A percentile compares a stretch with the other conserved stretches of the same genome.
Evolutionary conservation across 1,140 invertebrate species (phyloP).

Genomic region (Mylabris phalerata): DNA sequence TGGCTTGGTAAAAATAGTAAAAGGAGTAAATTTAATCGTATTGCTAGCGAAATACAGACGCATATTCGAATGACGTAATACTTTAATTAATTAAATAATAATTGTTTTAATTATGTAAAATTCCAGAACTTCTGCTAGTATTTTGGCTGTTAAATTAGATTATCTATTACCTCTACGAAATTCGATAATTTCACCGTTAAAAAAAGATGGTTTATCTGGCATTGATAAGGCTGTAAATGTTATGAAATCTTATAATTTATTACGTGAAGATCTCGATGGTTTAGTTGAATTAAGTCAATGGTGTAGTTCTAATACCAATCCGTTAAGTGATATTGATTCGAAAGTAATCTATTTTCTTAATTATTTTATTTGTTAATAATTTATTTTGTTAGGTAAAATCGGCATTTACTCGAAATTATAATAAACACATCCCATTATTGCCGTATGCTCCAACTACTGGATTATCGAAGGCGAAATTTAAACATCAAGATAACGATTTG

Average conservation of each 20-base stretch:
- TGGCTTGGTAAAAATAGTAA: constrained; percentile 96
- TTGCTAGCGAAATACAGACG: constrained; percentile 74
- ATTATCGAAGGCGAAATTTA: constrained; percentile 52
- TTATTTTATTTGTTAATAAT: not conserved
- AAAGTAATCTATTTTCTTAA: constrained; percentile 53
- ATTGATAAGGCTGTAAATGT: constrained; percentile 65
- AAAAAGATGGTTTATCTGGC: constrained; percentile 60
- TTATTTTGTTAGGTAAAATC: constrained; percentile 65
- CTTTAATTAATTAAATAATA: constrained; percentile 11
- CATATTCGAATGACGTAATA: constrained; percentile 71
- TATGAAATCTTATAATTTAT: constrained; percentile 76
- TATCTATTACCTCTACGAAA: constrained; percentile 69
- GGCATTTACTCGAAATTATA: constrained; percentile 86
- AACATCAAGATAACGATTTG: constrained; percentile 42
- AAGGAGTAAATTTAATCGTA: constrained; percentile 69
- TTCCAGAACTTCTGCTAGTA: constrained; percentile 64
- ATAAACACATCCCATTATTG: constrained; percentile 68
- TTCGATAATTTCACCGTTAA: constrained; percentile 67
- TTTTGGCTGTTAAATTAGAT: constrained; percentile 72
- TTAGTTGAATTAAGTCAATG: constrained; percentile 79
- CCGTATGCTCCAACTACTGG: constrained; percentile 60
- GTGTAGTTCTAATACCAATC: constrained; percentile 65
- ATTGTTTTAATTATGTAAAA: constrained; percentile 4
- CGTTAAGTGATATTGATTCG: constrained; percentile 65
- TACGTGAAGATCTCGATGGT: constrained; percentile 87